Conservation (phyloP, 2,888 invertebrate genomes). For the Melinaea menophilus region DNA sequence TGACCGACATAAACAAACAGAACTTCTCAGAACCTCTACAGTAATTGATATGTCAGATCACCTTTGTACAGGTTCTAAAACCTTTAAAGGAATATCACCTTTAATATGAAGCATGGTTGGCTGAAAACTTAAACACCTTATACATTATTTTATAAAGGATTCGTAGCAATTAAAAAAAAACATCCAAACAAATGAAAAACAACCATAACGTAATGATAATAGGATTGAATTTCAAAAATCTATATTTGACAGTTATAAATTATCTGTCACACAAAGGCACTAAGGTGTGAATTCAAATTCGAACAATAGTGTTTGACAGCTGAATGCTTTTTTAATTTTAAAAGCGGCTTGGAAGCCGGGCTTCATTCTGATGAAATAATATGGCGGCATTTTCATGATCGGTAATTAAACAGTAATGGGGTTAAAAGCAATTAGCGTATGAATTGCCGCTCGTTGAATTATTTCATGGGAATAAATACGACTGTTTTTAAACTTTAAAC, state of each 20-base stretch:
- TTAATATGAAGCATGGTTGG: background rate
- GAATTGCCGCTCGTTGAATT: constrained; percentile 14
- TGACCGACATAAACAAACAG: constrained; percentile 5
- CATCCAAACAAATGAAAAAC: background rate
- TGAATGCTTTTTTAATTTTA: constrained; percentile 38
- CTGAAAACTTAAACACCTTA: background rate
- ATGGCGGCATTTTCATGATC: constrained; percentile 10
- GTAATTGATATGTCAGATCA: constrained; percentile 6
- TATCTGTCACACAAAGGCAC: constrained; percentile 37
- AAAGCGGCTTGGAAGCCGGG: constrained; percentile 25
- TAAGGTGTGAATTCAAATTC: constrained; percentile 41
- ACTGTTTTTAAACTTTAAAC: background rate
- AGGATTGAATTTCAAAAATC: constrained; percentile 1
- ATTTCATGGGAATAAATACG: constrained; percentile 6
- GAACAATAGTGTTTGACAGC: constrained; percentile 44
- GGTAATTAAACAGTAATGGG: constrained; percentile 31
- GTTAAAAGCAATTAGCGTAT: constrained; percentile 31
- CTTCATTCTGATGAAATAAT: constrained; percentile 16
- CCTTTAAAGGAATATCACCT: background rate
- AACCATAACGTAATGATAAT: background rate
- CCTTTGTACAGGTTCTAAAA: background rate
- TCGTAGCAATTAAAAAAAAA: background rate
- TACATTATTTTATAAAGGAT: background rate
- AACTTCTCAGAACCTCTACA: background rate
- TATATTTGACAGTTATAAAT: constrained; percentile 24